These are phyloP conservation scores for Borostomias antarcticus DNA, from an alignment of 2,797 vertebrate genomes.

Conservation along the genomic window DNA sequence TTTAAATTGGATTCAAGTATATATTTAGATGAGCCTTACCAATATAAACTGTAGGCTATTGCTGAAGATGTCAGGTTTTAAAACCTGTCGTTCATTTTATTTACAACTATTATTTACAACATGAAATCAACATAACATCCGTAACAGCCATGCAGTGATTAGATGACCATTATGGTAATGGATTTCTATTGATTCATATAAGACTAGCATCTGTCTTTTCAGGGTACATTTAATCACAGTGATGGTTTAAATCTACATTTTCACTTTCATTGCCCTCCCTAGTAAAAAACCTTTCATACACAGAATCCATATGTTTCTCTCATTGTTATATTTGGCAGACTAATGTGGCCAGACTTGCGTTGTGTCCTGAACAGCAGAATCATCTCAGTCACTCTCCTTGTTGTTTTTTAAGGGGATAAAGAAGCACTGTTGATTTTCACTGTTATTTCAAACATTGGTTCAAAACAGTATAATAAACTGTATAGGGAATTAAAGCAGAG, in stretches of 20 bases:
- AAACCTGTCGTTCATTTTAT: neutral
- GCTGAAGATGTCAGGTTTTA: neutral
- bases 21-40: neutral
- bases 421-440: slow-evolving; percentile 3
- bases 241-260: neutral
- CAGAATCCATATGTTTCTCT: neutral
- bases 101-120: neutral
- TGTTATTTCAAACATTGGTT: slow-evolving; percentile 18
- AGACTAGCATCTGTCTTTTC: neutral
- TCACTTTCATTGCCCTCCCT: neutral
- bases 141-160: neutral
- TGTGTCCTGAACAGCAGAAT: neutral
- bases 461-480: neutral
- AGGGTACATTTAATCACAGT: neutral
- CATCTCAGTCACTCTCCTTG: slow-evolving; percentile 1
- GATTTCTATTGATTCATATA: neutral
- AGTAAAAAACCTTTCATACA: slow-evolving; percentile 1
- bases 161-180: neutral
- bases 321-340: slow-evolving; percentile 12
- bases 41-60: neutral
- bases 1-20: neutral
- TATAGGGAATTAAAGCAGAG: slow-evolving; percentile 1
- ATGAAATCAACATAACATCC: too few relatives aligned
- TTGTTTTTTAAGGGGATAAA: neutral
- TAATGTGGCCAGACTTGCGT: neutral